Conservation (phyloP, 2,113 vertebrate species). For the Alosa alosa region DNA sequence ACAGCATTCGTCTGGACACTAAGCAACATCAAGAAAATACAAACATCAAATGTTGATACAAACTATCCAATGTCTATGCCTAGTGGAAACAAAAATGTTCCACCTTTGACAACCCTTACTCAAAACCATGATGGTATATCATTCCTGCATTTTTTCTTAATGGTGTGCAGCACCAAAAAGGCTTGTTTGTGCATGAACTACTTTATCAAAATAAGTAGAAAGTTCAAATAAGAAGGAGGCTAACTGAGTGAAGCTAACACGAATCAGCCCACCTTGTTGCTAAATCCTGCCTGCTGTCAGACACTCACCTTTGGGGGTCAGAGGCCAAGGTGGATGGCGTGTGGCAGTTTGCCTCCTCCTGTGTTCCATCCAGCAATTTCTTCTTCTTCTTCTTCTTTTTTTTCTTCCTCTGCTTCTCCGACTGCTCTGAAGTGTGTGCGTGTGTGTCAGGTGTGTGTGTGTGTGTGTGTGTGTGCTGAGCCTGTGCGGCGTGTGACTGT, state of each 20-base stretch:
- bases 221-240: no score
- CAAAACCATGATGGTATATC: no score
- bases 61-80: neutral
- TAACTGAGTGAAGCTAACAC: neutral
- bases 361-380: constrained; percentile 18
- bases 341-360: neutral
- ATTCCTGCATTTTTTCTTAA: no score
- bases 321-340: neutral
- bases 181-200: no score
- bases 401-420: constrained; percentile 39
- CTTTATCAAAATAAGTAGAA: no score
- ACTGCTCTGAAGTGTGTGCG: constrained; percentile 10
- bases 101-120: no score
- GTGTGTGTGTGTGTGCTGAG: neutral
- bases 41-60: neutral
- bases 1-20: neutral
- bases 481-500: neutral
- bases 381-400: constrained; percentile 63
- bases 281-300: neutral
- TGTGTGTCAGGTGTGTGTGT: neutral
- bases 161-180: no score
- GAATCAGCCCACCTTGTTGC: neutral
- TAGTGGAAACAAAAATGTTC: neutral
- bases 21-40: neutral
- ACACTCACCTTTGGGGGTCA: constrained; percentile 58